phyloP scores from a whole-genome alignment of 2,113 vertebrate species.

The Megaleporinus macrocephalus region DNA sequence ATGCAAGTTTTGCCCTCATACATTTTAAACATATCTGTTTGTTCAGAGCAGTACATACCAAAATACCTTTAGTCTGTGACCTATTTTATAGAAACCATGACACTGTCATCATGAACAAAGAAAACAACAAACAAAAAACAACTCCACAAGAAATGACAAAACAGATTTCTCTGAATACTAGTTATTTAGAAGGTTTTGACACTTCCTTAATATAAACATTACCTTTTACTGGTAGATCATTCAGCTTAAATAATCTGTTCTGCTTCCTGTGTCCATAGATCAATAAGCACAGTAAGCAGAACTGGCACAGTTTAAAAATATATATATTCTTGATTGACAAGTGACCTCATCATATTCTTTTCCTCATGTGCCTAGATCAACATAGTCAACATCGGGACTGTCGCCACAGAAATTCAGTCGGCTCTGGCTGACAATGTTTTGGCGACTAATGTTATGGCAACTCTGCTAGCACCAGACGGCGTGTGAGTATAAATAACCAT shows the following conservation, averaged over 20 bases:
- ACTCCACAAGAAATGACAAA: too few species aligned
- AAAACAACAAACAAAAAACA: background rate
- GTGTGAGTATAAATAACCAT: slow-evolving; percentile 64
- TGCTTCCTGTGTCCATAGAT: background rate
- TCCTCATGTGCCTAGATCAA: slow-evolving; percentile 71
- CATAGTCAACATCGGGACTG: slow-evolving; percentile 73
- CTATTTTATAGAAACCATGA: too few species aligned
- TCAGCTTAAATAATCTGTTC: background rate
- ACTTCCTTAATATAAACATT: background rate
- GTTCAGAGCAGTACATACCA: too few species aligned
- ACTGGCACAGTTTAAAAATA: background rate
- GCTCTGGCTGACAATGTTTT: slow-evolving; percentile 74
- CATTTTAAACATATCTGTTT: too few species aligned
- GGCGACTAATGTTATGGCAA: slow-evolving; percentile 74
- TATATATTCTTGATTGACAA: background rate
- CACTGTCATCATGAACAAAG: too few species aligned
- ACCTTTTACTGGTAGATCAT: background rate
- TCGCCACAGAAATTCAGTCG: slow-evolving; percentile 75
- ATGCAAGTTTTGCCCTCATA: background rate
- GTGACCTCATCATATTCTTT: background rate
- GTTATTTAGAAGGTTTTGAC: too few species aligned
- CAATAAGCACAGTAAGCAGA: background rate
- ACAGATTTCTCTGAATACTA: too few species aligned
- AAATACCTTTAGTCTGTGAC: too few species aligned
- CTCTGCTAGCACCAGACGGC: slow-evolving; percentile 71